Evolutionary conservation across 2,888 invertebrate species (phyloP).

Genomic region (Polyommatus iphigenia): DNA sequence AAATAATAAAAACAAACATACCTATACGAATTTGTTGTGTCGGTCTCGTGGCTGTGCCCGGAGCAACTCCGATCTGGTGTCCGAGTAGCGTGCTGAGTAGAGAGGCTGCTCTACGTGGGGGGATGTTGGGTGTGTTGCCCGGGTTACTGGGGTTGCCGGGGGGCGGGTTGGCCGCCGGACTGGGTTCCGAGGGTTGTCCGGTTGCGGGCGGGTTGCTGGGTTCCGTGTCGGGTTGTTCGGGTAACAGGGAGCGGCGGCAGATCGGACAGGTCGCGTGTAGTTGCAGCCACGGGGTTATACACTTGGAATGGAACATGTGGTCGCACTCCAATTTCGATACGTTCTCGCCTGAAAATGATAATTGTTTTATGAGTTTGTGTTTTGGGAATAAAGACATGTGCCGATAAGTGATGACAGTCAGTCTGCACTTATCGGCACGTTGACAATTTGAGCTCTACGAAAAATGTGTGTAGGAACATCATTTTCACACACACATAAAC

Average conservation of each 20-base stretch:
- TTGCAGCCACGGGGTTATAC: slow-evolving; percentile 97
- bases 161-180: slow-evolving; percentile 2
- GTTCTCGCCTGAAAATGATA: slow-evolving; percentile 79
- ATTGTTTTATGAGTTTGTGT: neutral
- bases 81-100: slow-evolving; percentile 23
- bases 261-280: slow-evolving; percentile 98
- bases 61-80: neutral
- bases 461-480: too few relatives aligned
- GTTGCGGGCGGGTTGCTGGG: slow-evolving; percentile 34
- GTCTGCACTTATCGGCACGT: too few relatives aligned
- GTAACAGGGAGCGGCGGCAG: slow-evolving; percentile 84
- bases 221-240: slow-evolving; percentile 34
- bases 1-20: neutral
- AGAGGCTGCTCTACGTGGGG: neutral
- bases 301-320: slow-evolving; percentile 95
- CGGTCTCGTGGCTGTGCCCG: neutral
- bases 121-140: slow-evolving; percentile 7
- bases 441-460: too few relatives aligned
- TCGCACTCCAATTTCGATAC: slow-evolving; percentile 90
- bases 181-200: slow-evolving; percentile 33
- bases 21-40: slow-evolving; percentile 22
- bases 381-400: too few relatives aligned
- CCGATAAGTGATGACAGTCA: too few relatives aligned
- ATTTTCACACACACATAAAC: too few relatives aligned
- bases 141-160: neutral